These are phyloP conservation scores for Barnardius zonarius DNA, from an alignment of 2,113 vertebrate species.

Conservation along the genomic window DNA sequence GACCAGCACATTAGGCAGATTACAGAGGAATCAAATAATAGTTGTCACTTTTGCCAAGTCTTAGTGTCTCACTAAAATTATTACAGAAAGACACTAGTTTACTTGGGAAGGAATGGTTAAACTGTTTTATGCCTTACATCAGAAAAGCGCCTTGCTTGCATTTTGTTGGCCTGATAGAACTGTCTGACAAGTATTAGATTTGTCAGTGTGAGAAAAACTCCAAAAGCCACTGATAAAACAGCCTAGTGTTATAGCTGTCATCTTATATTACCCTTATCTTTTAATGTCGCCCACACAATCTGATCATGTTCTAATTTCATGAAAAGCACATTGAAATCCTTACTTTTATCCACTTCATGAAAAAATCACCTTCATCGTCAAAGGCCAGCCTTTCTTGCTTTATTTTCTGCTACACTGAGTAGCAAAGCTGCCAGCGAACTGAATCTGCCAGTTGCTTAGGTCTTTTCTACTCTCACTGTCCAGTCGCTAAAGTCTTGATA, in stretches of 20 bases:
- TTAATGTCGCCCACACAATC: neutral
- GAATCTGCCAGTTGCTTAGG: neutral
- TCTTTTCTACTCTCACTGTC: neutral
- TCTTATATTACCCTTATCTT: neutral
- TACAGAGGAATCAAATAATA: neutral
- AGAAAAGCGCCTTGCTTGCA: neutral
- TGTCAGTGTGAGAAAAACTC: neutral
- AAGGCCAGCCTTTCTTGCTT: neutral
- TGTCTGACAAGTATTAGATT: neutral
- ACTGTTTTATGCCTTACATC: neutral
- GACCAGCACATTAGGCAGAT: neutral
- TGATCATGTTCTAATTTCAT: neutral
- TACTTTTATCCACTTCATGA: neutral
- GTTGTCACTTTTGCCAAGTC: neutral
- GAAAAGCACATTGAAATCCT: neutral
- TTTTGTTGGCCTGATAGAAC: neutral
- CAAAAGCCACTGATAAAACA: neutral
- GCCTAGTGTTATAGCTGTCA: neutral
- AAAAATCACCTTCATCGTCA: neutral
- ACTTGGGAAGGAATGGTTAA: neutral
- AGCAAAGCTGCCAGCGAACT: neutral
- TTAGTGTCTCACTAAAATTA: neutral
- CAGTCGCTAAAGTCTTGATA: neutral
- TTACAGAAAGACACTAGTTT: neutral
- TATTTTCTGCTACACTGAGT: neutral